Conservation (phyloP, 2,888 invertebrate species). For the Drosophila meridionalis region DNA sequence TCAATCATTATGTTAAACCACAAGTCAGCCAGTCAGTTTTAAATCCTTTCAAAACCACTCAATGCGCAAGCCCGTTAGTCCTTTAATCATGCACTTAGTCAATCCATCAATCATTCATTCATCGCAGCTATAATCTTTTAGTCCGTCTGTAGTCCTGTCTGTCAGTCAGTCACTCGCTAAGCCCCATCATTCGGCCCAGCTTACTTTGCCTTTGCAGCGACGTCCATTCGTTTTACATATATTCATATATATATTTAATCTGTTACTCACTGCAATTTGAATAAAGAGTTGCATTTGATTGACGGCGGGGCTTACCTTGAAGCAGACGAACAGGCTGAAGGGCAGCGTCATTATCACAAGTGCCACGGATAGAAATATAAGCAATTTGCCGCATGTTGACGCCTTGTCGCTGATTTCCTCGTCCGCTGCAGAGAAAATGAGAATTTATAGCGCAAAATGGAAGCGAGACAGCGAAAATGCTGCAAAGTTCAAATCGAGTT, state of each 20-base stretch:
- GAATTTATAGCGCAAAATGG: constrained; percentile 53
- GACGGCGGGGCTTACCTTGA: constrained; percentile 90
- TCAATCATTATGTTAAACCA: neutral
- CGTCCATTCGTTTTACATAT: neutral
- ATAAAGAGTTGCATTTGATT: neutral
- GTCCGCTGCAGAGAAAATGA: constrained; percentile 86
- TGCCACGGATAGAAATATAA: constrained; percentile 93
- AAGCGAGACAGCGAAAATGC: constrained; percentile 49
- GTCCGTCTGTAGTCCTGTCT: neutral
- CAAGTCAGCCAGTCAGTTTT: neutral
- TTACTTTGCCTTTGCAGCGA: neutral
- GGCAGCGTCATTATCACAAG: constrained; percentile 94
- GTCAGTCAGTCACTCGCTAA: constrained; percentile 3
- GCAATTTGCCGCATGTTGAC: constrained; percentile 92
- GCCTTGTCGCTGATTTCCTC: constrained; percentile 87
- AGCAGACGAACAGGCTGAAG: constrained; percentile 95
- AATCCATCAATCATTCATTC: neutral
- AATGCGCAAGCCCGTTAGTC: neutral
- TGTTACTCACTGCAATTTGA: neutral
- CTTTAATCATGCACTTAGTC: neutral
- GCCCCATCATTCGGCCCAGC: too few species aligned
- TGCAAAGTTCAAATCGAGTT: constrained; percentile 52
- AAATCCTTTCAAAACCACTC: neutral
- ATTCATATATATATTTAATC: neutral
- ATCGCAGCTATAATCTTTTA: neutral